A percentile compares a stretch with the other conserved stretches of the same genome.
phyloP scores from a whole-genome alignment of 2,113 vertebrate genomes.

The Lepus timidus region DNA sequence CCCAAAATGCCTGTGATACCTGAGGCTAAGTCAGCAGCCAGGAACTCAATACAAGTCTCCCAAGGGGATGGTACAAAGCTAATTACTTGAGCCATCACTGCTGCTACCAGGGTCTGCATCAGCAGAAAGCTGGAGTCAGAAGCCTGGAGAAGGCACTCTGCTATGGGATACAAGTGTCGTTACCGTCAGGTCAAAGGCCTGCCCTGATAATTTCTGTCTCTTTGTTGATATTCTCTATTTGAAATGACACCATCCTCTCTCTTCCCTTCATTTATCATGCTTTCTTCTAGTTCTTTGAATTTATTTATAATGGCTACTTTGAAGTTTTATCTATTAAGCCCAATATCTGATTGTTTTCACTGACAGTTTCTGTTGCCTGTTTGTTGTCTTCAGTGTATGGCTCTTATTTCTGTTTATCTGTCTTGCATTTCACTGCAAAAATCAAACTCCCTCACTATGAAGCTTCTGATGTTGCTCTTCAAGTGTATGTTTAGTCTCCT shows the following conservation, averaged over 20 bases:
- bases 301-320: conserved; percentile 11
- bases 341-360: not conserved
- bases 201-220: not conserved
- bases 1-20: too few relatives aligned
- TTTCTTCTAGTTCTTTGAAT: not conserved
- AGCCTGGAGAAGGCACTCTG: too few relatives aligned
- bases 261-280: not conserved
- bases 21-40: too few relatives aligned
- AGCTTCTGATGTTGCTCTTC: not conserved
- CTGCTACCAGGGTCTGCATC: too few relatives aligned
- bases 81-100: too few relatives aligned
- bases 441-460: too few relatives aligned
- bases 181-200: too few relatives aligned
- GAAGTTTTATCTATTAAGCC: conserved; percentile 16
- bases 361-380: not conserved
- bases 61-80: too few relatives aligned
- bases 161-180: too few relatives aligned
- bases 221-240: not conserved
- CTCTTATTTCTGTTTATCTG: not conserved
- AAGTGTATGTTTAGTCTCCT: not conserved
- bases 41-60: too few relatives aligned
- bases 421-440: too few relatives aligned
- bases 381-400: not conserved
- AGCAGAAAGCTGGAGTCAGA: too few relatives aligned
- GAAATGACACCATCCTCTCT: not conserved